Percentiles rank a stretch among this genome's conserved stretches.
phyloP scores from a whole-genome alignment of 2,888 invertebrate species.

The Drosophila paramelanica region DNA sequence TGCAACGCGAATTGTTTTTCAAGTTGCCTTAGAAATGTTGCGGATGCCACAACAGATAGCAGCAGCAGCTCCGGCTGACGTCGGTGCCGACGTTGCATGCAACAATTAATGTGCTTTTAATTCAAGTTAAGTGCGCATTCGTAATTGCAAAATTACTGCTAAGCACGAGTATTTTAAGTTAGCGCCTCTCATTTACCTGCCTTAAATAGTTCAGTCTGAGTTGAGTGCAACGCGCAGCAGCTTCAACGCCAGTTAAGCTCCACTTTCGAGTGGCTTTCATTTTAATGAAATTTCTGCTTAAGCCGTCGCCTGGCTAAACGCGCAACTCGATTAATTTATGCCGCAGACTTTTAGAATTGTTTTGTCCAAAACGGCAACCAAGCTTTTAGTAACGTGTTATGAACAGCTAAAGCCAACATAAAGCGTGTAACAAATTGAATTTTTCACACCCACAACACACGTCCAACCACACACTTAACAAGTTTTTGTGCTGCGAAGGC shows the following conservation, averaged over 20 bases:
- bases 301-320: constrained; percentile 18
- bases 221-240: constrained; percentile 24
- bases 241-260: constrained; percentile 16
- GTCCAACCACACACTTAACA: constrained; percentile 74
- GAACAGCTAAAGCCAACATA: constrained; percentile 64
- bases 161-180: constrained; percentile 54
- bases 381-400: constrained; percentile 64
- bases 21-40: constrained; percentile 59
- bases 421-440: constrained; percentile 76
- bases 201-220: constrained; percentile 45
- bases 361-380: constrained; percentile 18
- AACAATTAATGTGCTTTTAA: constrained; percentile 77
- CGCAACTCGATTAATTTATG: constrained; percentile 63
- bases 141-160: constrained; percentile 71
- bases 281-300: constrained; percentile 61
- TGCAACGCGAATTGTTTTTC: constrained; percentile 68
- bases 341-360: constrained; percentile 45
- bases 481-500: constrained; percentile 60
- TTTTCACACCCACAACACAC: constrained; percentile 46
- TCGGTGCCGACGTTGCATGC: constrained; percentile 33
- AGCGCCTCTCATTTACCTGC: constrained; percentile 17
- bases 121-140: constrained; percentile 77
- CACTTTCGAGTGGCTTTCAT: constrained; percentile 50
- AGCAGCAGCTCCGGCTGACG: not conserved
- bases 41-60: constrained; percentile 52